Evolutionary conservation across 2,888 invertebrate genomes (phyloP), one percentile per base, ranked within the genome.

Genomic region (Atrina japonica): DNA sequence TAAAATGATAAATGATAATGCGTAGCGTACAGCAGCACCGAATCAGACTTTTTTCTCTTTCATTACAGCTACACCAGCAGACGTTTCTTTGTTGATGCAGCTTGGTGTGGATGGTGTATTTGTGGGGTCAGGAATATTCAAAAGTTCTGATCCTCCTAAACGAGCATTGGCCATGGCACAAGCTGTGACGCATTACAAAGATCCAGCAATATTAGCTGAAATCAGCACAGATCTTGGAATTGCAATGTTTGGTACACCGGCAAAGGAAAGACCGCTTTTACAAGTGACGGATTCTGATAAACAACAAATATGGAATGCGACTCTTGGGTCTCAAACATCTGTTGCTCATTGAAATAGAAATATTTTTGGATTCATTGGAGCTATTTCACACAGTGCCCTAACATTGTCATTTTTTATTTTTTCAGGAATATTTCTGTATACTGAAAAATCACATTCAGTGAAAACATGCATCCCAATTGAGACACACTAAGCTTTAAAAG

Each of bases 81-180:
- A 89, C 60, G 88, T 88, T 3, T 86, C 89, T 6, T 74, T 89
- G 23, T 74, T 89, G 81, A 88, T 89, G 89, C 89, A 89, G 63
- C 83, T 89, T 0, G 89, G 89, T 7, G 88, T 89, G 3, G 89
- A 89, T 70, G 89, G 89, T 0, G 88, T 89, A 9, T 89, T 89
- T 70, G 89, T 88, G 7, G 89, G 88, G 0, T 88, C 88, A 5
- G 89, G 89, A 2, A 88, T 89, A 52, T 89, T 89, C 75, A 89
- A 89, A 77, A 87, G 86, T 68, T 78, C 77, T 21, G 81, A 85
- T 49, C 89, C 89, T 1, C 66, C 73, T 9, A 77, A 78, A 65
- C 75, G 89, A 21, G 88, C 89, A 3, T 80, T 76, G 25, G 88
- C 88, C 47, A 88, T 88, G 85, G 88, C 88, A 1, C 86, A 88